Conservation (phyloP, 2,888 invertebrate genomes). For the Aleiodes testaceus region DNA sequence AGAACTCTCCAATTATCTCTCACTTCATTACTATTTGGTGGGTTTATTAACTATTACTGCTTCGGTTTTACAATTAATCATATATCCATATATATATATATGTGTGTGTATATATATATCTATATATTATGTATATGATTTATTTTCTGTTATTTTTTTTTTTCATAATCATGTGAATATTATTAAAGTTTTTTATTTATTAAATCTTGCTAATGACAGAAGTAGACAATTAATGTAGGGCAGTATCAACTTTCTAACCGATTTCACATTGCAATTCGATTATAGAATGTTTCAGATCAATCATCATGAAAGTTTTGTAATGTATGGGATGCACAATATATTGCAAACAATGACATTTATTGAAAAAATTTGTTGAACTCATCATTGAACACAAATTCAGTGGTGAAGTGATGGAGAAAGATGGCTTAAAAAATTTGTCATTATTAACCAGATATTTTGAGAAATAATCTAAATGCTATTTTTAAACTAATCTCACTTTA, state of each 20-base stretch:
- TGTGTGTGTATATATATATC: background rate
- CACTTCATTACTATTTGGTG: conserved; percentile 49
- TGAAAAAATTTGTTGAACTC: too few relatives aligned
- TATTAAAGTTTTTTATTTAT: conserved; percentile 26
- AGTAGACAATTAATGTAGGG: conserved; percentile 52
- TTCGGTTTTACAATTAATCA: conserved; percentile 28
- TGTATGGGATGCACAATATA: conserved; percentile 16
- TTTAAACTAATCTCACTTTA: too few relatives aligned
- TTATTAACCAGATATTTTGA: too few relatives aligned
- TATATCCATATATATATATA: conserved; percentile 37
- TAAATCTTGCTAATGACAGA: conserved; percentile 43
- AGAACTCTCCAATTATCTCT: conserved; percentile 56
- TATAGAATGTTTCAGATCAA: conserved; percentile 41
- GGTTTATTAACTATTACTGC: conserved; percentile 41
- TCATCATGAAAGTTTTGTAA: conserved; percentile 29
- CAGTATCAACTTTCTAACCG: conserved; percentile 53
- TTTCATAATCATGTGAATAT: conserved; percentile 34
- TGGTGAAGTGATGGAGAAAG: too few relatives aligned
- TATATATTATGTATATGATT: conserved; percentile 5
- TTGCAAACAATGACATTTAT: background rate
- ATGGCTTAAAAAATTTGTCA: too few relatives aligned
- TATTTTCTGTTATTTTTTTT: conserved; percentile 29
- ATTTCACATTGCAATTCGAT: conserved; percentile 37
- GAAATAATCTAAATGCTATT: too few relatives aligned
- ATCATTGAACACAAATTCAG: too few relatives aligned